phyloP scores from a whole-genome alignment of 2,888 invertebrate species.

The Muscina levida region DNA sequence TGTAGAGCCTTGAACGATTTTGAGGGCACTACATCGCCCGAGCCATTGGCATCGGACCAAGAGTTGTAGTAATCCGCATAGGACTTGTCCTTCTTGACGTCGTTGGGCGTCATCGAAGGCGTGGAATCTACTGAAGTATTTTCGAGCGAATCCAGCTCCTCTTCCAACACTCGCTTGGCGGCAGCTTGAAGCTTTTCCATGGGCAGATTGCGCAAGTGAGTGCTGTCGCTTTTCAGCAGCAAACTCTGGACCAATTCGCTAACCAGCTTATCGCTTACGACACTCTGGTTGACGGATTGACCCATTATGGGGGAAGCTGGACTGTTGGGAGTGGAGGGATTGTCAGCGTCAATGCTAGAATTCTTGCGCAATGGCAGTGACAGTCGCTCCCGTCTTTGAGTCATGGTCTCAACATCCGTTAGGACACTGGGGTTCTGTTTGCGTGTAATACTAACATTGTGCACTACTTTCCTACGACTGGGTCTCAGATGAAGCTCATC shows the following conservation, averaged over 20 bases:
- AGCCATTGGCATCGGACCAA: constrained; percentile 78
- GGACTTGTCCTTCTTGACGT: constrained; percentile 78
- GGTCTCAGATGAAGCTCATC: constrained; percentile 76
- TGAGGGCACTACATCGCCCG: constrained; percentile 82
- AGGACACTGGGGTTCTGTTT: constrained; percentile 77
- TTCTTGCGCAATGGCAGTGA: constrained; percentile 81
- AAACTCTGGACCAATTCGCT: constrained; percentile 83
- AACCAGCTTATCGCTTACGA: constrained; percentile 82
- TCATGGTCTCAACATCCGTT: constrained; percentile 78
- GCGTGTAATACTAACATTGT: constrained; percentile 79
- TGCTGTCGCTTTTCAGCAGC: constrained; percentile 81
- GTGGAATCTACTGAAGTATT: constrained; percentile 80
- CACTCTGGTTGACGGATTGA: constrained; percentile 79
- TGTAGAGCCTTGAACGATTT: constrained; percentile 82
- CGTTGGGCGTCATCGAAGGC: constrained; percentile 79
- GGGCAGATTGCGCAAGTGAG: constrained; percentile 81
- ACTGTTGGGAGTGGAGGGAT: constrained; percentile 81
- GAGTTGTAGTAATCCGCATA: constrained; percentile 83
- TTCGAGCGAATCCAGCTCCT: constrained; percentile 81
- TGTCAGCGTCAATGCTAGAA: constrained; percentile 81
- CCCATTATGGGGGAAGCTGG: constrained; percentile 78
- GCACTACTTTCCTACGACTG: constrained; percentile 77
- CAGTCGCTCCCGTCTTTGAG: constrained; percentile 81
- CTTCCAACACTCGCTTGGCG: constrained; percentile 82
- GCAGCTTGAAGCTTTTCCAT: constrained; percentile 83